Conservation (phyloP, 64 coral and sea anemone species). For the Pachyseris speciosa region DNA sequence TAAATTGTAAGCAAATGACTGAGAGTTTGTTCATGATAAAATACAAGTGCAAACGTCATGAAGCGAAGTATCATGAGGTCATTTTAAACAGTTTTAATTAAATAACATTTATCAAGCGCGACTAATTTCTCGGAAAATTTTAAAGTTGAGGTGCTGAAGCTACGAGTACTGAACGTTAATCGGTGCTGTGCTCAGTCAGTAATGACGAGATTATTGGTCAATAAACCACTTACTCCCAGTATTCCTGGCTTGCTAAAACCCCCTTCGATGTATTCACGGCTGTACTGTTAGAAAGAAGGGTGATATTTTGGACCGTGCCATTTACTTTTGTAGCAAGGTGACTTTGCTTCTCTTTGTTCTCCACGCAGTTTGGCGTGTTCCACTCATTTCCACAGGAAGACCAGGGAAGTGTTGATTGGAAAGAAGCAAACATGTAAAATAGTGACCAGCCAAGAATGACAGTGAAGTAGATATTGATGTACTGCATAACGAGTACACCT, state of each 20-base stretch:
- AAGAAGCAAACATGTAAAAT: slow-evolving; percentile 81
- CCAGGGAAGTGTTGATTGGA: slow-evolving; percentile 73
- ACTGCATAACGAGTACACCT: slow-evolving; percentile 63
- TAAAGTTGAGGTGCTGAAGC: too few relatives aligned
- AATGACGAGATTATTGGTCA: background rate
- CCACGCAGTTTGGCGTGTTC: slow-evolving; percentile 70
- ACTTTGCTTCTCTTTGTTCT: background rate
- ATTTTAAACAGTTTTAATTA: too few relatives aligned
- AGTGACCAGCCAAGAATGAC: slow-evolving; percentile 73
- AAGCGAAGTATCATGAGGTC: too few relatives aligned
- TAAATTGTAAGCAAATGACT: too few relatives aligned
- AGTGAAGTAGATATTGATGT: slow-evolving; percentile 72
- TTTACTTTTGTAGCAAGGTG: background rate
- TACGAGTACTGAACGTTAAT: too few relatives aligned
- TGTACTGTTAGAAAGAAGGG: slow-evolving; percentile 28
- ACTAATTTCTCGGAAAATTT: too few relatives aligned
- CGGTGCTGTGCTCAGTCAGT: background rate
- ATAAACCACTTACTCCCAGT: slow-evolving; percentile 84
- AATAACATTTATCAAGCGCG: too few relatives aligned
- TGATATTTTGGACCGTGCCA: slow-evolving; percentile 32
- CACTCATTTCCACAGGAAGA: slow-evolving; percentile 74
- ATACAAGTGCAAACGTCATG: background rate
- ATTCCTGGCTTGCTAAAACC: slow-evolving; percentile 71
- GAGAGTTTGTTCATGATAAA: background rate
- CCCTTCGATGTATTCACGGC: background rate